Evolutionary conservation across 2,888 invertebrate genomes (phyloP), one percentile per base, ranked within the genome.

Genomic region (Chorisops tibialis): DNA sequence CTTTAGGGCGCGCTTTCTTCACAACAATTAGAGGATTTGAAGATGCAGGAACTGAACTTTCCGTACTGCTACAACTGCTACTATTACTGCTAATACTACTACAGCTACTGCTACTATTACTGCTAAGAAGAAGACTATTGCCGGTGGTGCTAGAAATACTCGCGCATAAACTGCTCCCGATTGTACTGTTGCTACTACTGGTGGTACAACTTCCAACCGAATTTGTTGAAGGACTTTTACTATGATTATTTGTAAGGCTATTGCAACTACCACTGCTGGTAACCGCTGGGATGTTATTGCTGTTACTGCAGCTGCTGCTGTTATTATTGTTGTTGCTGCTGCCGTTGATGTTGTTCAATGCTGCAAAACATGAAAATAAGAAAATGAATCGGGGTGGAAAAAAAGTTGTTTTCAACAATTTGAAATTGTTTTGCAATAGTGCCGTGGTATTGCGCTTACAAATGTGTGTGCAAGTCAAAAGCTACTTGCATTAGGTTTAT

Each of bases 1-100:
- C 87, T 78, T 94, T 94, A 24, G 91, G 89, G 67, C 93, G 85
- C 67, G 85, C 83, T 74, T 87, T 85, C 75, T 88, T 87, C 66
- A 82, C 83, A 47, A 82, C 80, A 72, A 65, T 73, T 72, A 71
- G 72, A 73, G 71, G 72, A 37, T 59, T 47, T 38, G 48, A 37
- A 9, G 59, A 59, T 12, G 56, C 67, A 66, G 68, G 66, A 68
- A 62, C 63, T 63, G 64, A 56, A 58, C 48, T 61, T 38, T 65
- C 65, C 49, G 50, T 65, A 41, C 35, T 61, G 59, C 61, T 66
- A 62, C 38, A 60, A 39, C 39, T 63, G 48, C 50, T 65, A 30
- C 22, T 58, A 45, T 51, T 65, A 38, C 52, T 67, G 38, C 71
- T 70, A 38, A 70, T 70, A 59, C 69, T 67, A 63, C 67, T 67